Percentiles rank a stretch among this genome's conserved stretches.
phyloP scores from a whole-genome alignment of 2,797 vertebrate genomes.

The Helarctos malayanus region DNA sequence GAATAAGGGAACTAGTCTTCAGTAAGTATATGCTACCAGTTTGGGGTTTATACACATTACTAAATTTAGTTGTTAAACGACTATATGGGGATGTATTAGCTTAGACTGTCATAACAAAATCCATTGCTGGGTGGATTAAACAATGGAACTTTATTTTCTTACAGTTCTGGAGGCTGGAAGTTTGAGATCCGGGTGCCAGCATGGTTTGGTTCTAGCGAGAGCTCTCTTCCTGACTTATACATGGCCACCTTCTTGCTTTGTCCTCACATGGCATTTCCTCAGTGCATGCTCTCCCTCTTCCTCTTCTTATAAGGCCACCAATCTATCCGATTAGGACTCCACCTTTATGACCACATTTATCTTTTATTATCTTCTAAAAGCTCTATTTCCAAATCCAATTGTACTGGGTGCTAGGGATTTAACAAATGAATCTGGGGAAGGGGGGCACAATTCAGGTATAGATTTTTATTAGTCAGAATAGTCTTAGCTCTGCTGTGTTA shows the following conservation, averaged over 20 bases:
- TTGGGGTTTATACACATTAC: neutral
- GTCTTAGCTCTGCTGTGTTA: neutral
- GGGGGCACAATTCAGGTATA: neutral
- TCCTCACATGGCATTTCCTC: neutral
- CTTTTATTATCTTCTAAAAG: neutral
- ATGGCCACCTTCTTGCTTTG: neutral
- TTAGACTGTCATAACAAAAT: neutral
- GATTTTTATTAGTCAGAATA: neutral
- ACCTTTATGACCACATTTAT: neutral
- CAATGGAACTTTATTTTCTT: neutral
- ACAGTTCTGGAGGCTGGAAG: neutral
- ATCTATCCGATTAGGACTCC: neutral
- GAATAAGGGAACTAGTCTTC: neutral
- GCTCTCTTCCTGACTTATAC: neutral
- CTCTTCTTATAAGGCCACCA: neutral
- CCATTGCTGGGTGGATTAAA: neutral
- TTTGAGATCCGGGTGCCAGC: neutral
- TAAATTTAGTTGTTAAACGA: neutral
- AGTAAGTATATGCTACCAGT: neutral
- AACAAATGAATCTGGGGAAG: neutral
- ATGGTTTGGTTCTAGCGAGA: neutral
- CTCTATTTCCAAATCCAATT: neutral
- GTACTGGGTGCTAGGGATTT: neutral
- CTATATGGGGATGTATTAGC: neutral
- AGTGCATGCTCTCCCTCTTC: neutral